Evolutionary conservation across 2,113 vertebrate species (phyloP).

Genomic region (Halichoerus grypus): DNA sequence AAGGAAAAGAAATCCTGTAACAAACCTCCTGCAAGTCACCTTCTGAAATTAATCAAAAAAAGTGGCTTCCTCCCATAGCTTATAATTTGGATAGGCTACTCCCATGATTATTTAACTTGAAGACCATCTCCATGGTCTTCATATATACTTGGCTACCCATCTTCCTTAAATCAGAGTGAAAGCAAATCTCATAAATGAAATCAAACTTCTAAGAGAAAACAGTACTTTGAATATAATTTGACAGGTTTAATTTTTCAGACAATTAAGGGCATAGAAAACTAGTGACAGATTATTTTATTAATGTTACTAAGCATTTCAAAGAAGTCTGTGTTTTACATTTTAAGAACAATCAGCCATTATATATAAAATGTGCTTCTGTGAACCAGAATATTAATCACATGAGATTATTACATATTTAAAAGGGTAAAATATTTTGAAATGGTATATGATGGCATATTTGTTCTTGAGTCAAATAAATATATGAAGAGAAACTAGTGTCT

Average conservation of each 20-base stretch:
- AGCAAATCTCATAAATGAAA: slow-evolving; percentile 55
- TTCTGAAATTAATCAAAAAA: neutral
- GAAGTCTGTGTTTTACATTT: slow-evolving; percentile 3
- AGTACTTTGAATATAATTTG: slow-evolving; percentile 13
- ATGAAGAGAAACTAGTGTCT: neutral
- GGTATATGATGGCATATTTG: neutral
- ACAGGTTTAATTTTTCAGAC: slow-evolving; percentile 18
- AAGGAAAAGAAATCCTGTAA: neutral
- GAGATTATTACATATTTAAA: neutral
- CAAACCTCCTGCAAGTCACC: neutral
- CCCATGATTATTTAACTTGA: neutral
- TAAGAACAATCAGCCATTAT: neutral
- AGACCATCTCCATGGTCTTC: neutral
- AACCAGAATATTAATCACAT: neutral
- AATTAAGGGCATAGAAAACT: slow-evolving; percentile 44
- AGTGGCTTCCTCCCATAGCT: neutral
- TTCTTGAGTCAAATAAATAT: neutral
- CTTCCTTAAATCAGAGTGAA: slow-evolving; percentile 45
- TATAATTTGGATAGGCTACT: neutral
- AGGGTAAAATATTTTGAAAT: neutral
- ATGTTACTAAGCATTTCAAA: neutral
- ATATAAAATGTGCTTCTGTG: neutral
- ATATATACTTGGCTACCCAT: neutral
- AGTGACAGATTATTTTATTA: neutral
- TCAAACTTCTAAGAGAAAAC: slow-evolving; percentile 16